phyloP scores from a whole-genome alignment of 2,888 invertebrate species.

The Anorthoa munda region DNA sequence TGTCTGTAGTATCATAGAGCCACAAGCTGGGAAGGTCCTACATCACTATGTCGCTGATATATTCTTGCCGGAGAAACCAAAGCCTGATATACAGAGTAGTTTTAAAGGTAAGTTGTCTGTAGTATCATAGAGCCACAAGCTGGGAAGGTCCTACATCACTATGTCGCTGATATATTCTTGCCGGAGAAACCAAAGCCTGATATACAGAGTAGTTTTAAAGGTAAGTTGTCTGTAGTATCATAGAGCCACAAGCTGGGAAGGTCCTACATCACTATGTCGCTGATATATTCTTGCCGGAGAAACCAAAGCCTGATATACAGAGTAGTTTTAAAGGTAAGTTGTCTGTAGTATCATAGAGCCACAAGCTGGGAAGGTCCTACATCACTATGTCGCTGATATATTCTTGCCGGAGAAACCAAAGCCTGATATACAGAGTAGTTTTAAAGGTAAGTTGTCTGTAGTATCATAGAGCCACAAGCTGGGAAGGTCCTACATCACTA shows the following conservation, averaged over 20 bases:
- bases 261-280: constrained; percentile 93
- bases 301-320: constrained; percentile 97
- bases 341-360: too few species aligned
- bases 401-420: too few species aligned
- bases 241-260: constrained; percentile 73
- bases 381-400: too few species aligned
- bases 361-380: too few species aligned
- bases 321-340: constrained; percentile 95
- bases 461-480: too few species aligned
- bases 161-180: constrained; percentile 96
- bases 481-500: too few species aligned
- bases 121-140: constrained; percentile 86
- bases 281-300: constrained; percentile 96
- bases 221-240: constrained; percentile 93
- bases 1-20: constrained; percentile 92
- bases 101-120: constrained; percentile 94
- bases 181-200: constrained; percentile 98
- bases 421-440: too few species aligned
- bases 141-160: constrained; percentile 89
- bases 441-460: too few species aligned
- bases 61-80: constrained; percentile 98
- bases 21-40: constrained; percentile 82
- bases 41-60: constrained; percentile 94
- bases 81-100: constrained; percentile 96
- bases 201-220: constrained; percentile 95